Percentiles rank a stretch among this genome's conserved stretches.
Conservation (phyloP, 2,113 vertebrate species). For the Serilophus lunatus region DNA sequence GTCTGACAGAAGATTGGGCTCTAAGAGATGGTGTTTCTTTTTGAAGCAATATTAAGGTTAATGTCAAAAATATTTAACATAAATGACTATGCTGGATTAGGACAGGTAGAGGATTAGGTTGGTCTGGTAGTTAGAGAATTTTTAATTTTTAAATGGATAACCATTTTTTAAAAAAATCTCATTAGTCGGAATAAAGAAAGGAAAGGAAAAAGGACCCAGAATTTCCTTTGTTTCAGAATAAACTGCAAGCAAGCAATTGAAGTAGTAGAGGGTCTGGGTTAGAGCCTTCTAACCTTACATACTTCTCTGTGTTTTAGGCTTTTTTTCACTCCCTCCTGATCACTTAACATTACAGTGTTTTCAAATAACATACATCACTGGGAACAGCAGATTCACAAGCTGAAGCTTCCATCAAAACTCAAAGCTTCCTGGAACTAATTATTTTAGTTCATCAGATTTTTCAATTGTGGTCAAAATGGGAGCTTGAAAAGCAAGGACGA, state of each 20-base stretch:
- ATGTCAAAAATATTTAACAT: background rate
- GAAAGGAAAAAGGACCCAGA: fast-evolving
- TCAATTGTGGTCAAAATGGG: background rate
- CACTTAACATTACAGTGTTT: background rate
- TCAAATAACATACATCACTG: background rate
- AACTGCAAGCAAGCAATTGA: background rate
- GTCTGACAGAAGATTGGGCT: background rate
- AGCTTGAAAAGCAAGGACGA: background rate
- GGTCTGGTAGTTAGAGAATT: background rate
- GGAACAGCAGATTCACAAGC: background rate
- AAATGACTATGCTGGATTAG: background rate
- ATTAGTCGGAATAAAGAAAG: background rate
- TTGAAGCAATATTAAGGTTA: background rate
- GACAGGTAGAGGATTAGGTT: background rate
- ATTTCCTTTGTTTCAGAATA: background rate
- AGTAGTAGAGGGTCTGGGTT: background rate
- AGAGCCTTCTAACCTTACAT: background rate
- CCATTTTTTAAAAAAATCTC: background rate
- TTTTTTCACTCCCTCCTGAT: background rate
- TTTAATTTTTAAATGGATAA: background rate
- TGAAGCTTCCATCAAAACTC: background rate
- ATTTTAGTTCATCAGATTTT: background rate
- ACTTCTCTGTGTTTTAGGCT: background rate
- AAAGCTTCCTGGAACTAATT: background rate
- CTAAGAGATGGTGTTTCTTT: background rate